These are phyloP conservation scores for Synergus itoensis DNA, from an alignment of 2,888 invertebrate genomes.

Conservation along the genomic window DNA sequence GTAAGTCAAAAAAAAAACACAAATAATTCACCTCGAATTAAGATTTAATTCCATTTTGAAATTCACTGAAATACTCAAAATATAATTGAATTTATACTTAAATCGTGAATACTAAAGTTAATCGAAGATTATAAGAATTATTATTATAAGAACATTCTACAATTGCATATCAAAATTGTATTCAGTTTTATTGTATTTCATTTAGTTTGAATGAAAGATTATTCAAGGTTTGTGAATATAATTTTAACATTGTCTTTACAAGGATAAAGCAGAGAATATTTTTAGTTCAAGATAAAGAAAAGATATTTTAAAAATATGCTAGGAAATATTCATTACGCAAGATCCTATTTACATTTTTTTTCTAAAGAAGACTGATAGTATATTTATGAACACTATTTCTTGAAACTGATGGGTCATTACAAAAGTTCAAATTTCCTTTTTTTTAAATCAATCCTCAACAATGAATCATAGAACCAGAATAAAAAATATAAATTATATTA, in stretches of 20 bases:
- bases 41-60: neutral
- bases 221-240: no score
- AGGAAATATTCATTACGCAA: neutral
- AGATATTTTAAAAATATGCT: neutral
- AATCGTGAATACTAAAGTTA: no score
- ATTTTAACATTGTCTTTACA: neutral
- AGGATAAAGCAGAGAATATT: neutral
- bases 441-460: no score
- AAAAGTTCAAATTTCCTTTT: neutral
- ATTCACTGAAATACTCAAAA: neutral
- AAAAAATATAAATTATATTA: no score
- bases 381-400: neutral
- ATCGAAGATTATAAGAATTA: no score
- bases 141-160: no score
- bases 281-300: neutral
- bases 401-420: neutral
- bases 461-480: no score
- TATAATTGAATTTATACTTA: neutral
- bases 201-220: no score
- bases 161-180: no score
- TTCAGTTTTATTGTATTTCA: no score
- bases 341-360: neutral
- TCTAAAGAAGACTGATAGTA: neutral
- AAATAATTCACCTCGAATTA: neutral
- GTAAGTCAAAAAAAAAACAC: slow-evolving; percentile 21